These are phyloP conservation scores for Oryzias javanicus DNA, from an alignment of 2,113 vertebrate species.

Conservation along the genomic window DNA sequence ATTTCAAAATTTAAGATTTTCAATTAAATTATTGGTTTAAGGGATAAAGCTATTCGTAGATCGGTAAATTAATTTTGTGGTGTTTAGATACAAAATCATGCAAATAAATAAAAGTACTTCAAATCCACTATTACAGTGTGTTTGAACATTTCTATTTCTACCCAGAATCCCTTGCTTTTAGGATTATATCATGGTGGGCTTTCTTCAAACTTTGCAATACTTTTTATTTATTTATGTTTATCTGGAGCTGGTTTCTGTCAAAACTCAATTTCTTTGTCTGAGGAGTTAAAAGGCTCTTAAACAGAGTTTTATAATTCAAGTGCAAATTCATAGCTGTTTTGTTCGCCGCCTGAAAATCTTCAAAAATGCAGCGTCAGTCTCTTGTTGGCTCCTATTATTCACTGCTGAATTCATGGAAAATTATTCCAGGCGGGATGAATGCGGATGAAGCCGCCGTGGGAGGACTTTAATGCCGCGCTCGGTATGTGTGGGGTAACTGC, in stretches of 20 bases:
- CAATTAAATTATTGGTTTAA: too few relatives aligned
- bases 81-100: too few relatives aligned
- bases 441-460: background rate
- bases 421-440: background rate
- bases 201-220: background rate
- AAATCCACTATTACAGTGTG: background rate
- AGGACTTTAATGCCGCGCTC: too few relatives aligned
- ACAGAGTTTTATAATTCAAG: background rate
- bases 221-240: background rate
- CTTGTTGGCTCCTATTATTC: background rate
- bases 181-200: background rate
- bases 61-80: too few relatives aligned
- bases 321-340: background rate
- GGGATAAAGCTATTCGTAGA: too few relatives aligned
- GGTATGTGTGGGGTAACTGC: too few relatives aligned
- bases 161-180: background rate
- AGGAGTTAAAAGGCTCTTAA: background rate
- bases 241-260: too few relatives aligned
- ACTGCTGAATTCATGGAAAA: background rate
- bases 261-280: too few relatives aligned
- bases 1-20: too few relatives aligned
- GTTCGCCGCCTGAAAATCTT: background rate
- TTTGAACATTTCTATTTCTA: background rate
- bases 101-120: too few relatives aligned
- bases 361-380: background rate